These are phyloP conservation scores for Xanthorhoe spadicearia DNA, from an alignment of 2,888 invertebrate genomes.

Conservation along the genomic window DNA sequence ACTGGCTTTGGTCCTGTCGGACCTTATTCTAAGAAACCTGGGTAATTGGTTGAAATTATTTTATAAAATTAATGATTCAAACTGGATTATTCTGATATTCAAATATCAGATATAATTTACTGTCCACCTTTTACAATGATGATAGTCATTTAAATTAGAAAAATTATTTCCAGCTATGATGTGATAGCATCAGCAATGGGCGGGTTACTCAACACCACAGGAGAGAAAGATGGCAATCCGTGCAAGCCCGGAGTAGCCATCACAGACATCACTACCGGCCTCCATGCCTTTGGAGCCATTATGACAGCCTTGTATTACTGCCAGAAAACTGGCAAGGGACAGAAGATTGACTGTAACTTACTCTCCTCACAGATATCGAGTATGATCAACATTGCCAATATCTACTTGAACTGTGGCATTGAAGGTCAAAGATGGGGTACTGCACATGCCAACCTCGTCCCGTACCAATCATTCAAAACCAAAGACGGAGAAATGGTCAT, in stretches of 20 bases:
- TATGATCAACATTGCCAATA: conserved; percentile 94
- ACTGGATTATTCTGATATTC: no score
- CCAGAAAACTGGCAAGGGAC: conserved; percentile 91
- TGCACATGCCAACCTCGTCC: conserved; percentile 96
- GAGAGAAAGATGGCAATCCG: conserved; percentile 92
- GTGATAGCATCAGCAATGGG: conserved; percentile 97
- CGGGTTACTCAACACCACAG: conserved; percentile 95
- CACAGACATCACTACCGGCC: conserved; percentile 96
- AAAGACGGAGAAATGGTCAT: conserved; percentile 93
- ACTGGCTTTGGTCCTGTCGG: conserved; percentile 96
- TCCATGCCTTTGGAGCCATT: conserved; percentile 97
- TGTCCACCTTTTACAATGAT: not conserved
- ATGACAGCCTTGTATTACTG: conserved; percentile 94
- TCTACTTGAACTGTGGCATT: conserved; percentile 93
- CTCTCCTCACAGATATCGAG: conserved; percentile 95
- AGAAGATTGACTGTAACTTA: conserved; percentile 97
- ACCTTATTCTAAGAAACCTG: conserved; percentile 94
- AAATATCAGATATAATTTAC: no score
- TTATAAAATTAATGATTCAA: not conserved
- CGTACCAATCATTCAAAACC: conserved; percentile 95
- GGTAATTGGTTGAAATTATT: conserved; percentile 65
- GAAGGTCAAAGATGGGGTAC: conserved; percentile 95
- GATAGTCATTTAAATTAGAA: not conserved
- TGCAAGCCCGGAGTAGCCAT: conserved; percentile 97
- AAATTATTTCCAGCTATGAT: conserved; percentile 87